These are phyloP conservation scores for Echeneis naucrates DNA, from an alignment of 2,797 vertebrate species.

Conservation along the genomic window DNA sequence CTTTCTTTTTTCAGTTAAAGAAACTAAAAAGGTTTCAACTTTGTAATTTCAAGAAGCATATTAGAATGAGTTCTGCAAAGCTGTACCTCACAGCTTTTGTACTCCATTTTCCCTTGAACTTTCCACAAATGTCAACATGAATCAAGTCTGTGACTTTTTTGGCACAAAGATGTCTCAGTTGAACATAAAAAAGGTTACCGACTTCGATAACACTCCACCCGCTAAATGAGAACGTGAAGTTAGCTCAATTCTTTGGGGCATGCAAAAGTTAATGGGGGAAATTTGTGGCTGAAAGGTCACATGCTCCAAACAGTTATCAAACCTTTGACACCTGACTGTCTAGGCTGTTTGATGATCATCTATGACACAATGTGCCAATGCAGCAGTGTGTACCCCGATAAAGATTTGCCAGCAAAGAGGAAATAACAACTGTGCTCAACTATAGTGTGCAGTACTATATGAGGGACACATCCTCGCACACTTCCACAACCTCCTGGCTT, in stretches of 20 bases:
- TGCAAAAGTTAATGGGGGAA: slow-evolving; percentile 2
- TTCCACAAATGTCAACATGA: slow-evolving; percentile 42
- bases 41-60: background rate
- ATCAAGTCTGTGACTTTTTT: slow-evolving; percentile 20
- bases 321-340: background rate
- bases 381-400: background rate
- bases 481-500: too few species aligned
- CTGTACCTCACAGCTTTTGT: background rate
- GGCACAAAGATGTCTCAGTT: slow-evolving; percentile 1
- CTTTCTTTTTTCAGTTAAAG: too few species aligned
- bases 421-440: too few species aligned
- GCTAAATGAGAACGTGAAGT: slow-evolving; percentile 13
- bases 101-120: slow-evolving; percentile 20
- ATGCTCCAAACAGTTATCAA: background rate
- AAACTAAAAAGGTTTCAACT: background rate
- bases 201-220: background rate
- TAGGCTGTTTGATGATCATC: background rate
- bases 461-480: too few species aligned
- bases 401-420: too few species aligned
- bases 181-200: slow-evolving; percentile 33
- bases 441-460: too few species aligned
- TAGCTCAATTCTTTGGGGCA: background rate
- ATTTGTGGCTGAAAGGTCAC: slow-evolving; percentile 1
- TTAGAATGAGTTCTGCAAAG: slow-evolving; percentile 13
- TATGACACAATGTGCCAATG: background rate